These are phyloP conservation scores for Epinephelus lanceolatus DNA, from an alignment of 2,113 vertebrate genomes.

Conservation along the genomic window DNA sequence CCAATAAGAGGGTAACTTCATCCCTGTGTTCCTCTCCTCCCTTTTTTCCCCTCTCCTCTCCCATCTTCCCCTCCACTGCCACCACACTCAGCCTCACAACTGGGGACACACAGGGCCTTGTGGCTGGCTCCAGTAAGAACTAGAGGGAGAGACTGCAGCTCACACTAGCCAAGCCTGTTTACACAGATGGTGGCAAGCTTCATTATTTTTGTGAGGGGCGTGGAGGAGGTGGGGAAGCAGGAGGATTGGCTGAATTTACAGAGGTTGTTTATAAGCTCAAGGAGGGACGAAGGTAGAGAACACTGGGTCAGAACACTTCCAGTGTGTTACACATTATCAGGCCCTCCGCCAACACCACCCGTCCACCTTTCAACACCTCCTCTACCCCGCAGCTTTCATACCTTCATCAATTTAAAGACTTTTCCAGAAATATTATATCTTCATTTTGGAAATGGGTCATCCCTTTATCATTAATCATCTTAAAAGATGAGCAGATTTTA, in stretches of 20 bases:
- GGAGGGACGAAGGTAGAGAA: constrained; percentile 61
- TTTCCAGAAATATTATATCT: constrained; percentile 11
- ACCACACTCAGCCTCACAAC: constrained; percentile 30
- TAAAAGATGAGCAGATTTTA: constrained; percentile 45
- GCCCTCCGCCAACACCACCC: constrained; percentile 8
- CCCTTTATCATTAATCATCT: constrained; percentile 30
- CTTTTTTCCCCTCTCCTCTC: constrained; percentile 1
- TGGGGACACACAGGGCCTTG: constrained; percentile 35
- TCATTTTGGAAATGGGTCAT: background rate
- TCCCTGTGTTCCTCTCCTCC: constrained; percentile 35
- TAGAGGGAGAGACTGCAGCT: constrained; percentile 44
- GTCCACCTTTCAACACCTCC: constrained; percentile 19
- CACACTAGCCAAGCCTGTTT: constrained; percentile 78
- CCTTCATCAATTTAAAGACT: constrained; percentile 12
- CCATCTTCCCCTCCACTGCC: constrained; percentile 39
- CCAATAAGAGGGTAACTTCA: constrained; percentile 68
- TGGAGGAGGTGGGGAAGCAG: constrained; percentile 69
- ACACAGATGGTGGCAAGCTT: constrained; percentile 84
- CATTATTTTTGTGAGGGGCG: constrained; percentile 83
- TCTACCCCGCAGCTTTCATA: background rate
- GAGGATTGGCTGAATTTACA: constrained; percentile 67
- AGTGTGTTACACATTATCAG: constrained; percentile 46
- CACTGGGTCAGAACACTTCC: constrained; percentile 55
- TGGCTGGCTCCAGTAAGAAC: constrained; percentile 36
- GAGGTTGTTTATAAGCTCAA: constrained; percentile 78